A percentile compares a stretch with the other conserved stretches of the same genome.
Conservation (phyloP, 2,113 vertebrate species). For the Centrocercus urophasianus region DNA sequence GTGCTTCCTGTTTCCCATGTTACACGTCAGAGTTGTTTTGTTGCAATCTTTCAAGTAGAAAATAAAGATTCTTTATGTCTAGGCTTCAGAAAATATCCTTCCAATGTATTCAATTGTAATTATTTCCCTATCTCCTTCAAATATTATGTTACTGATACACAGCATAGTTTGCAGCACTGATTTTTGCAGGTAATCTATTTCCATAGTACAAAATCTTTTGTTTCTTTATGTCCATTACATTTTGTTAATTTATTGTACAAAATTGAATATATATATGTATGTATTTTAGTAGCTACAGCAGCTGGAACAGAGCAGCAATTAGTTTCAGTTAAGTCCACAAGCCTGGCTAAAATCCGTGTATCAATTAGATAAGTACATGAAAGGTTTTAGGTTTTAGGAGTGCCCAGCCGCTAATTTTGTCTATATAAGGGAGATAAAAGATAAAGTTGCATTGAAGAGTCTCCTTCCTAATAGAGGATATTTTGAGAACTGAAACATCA, state of each 20-base stretch:
- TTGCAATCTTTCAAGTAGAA: background rate
- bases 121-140: background rate
- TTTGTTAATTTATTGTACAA: background rate
- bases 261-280: background rate
- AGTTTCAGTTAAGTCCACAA: background rate
- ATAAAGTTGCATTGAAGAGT: background rate
- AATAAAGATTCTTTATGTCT: background rate
- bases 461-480: background rate
- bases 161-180: background rate
- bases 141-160: background rate
- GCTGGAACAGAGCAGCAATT: background rate
- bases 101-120: background rate
- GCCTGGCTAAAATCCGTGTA: background rate
- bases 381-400: background rate
- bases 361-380: background rate
- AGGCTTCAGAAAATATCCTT: background rate
- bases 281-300: background rate
- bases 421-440: background rate
- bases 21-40: background rate
- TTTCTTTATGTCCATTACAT: background rate
- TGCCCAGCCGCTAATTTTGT: background rate
- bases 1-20: background rate
- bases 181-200: background rate
- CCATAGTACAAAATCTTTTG: background rate
- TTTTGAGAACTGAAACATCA: slow-evolving; percentile 14